Base-by-base conservation (phyloP, 2,113 vertebrate genomes). In the Cyanocitta stelleri region DNA sequence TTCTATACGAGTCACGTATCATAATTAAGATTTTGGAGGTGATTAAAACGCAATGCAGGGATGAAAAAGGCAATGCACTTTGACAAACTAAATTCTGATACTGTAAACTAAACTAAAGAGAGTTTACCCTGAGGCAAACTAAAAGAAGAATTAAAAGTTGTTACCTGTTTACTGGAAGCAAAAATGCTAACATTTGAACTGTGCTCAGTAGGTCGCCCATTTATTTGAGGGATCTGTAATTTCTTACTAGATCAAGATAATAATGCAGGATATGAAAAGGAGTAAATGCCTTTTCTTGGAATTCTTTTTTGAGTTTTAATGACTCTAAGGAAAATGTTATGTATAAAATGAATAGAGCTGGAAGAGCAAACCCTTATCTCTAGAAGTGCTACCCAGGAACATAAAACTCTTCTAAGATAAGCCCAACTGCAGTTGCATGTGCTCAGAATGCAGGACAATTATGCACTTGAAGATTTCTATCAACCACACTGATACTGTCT, bases 381-480 rank as follows among this genome's bases (percentile, higher is more conserved):
- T 58, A 26, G 20, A 91, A 90, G 54, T 3, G 13, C 67, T 51
- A 58, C 23, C 23, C 63, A 41, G 71, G 22, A 64, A 73, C 41
- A 84, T 49, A 37, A 59, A 87, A 85, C 54, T 82, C 54, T 35
- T 68, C 32, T 16, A n/a, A 18, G 49, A 90, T 79, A 95, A 91
- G 78, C 54, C 61, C 49, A 85, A 76, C 78, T 93, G 87, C 94
- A 95, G 88, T 64, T 85, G 79, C 59, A 19, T 83, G 92, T 91
- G 94, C 92, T 91, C 59, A 80, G 94, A 96, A 94, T 78, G 58
- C 81, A 91, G 52, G 64, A 68, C 85, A 81, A 87, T 52, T 63
- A 91, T 1, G n/a, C 56, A 71, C 39, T 59, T 87, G 8, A 91
- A 75, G 33, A 87, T 85, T 81, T 43, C 2, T 16, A 89, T 67